These are phyloP conservation scores for Echinometra lucunter DNA, from an alignment of 53 echinoderm and acorn worm species.

Conservation along the genomic window DNA sequence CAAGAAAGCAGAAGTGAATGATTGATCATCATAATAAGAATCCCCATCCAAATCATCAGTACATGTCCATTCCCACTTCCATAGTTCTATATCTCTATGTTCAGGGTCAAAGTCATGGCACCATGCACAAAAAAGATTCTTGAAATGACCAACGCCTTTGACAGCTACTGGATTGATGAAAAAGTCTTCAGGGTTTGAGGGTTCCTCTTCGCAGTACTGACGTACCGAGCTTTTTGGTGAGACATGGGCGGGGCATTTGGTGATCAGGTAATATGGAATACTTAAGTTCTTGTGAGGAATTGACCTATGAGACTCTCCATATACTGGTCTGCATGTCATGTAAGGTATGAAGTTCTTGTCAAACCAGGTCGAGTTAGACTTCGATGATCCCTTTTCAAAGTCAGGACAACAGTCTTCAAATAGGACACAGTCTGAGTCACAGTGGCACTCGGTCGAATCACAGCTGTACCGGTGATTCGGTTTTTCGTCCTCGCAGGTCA, in stretches of 20 bases:
- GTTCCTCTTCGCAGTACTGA: neutral
- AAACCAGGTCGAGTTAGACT: neutral
- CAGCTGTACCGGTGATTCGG: neutral
- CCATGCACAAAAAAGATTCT: neutral
- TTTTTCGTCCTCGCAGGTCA: neutral
- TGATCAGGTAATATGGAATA: neutral
- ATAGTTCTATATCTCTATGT: neutral
- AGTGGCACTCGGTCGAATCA: neutral
- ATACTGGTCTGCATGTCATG: neutral
- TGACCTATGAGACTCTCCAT: neutral
- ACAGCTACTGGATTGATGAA: neutral
- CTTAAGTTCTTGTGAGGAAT: neutral
- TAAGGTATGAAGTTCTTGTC: neutral
- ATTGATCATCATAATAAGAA: too few species aligned
- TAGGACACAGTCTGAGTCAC: neutral
- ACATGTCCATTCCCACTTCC: neutral
- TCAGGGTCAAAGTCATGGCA: neutral
- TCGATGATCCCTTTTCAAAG: neutral
- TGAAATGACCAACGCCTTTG: constrained; percentile 5
- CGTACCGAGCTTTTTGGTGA: neutral
- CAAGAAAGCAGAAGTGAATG: too few species aligned
- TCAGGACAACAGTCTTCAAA: constrained; percentile 1
- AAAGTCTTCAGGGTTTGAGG: neutral
- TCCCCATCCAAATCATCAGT: neutral
- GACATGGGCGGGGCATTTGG: neutral